Evolutionary conservation across 2,113 vertebrate species (phyloP).

Genomic region (Hippopotamus amphibius): DNA sequence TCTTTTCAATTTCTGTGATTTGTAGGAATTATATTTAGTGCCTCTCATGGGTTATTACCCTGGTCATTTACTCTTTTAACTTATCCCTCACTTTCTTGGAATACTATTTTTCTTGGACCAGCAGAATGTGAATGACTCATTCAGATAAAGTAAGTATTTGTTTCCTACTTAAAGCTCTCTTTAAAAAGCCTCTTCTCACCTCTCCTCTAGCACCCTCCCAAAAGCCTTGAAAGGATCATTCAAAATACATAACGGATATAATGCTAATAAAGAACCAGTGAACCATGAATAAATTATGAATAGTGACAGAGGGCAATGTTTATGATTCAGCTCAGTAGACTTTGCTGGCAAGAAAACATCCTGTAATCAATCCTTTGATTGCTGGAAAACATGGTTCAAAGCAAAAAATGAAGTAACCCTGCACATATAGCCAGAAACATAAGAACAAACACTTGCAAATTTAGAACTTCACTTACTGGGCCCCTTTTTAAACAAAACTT

Average conservation of each 20-base stretch:
- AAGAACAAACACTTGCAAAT: conserved; percentile 3
- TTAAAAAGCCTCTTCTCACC: background rate
- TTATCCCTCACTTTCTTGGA: background rate
- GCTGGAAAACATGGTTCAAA: conserved; percentile 58
- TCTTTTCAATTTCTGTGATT: conserved; percentile 2
- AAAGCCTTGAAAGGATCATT: conserved; percentile 68
- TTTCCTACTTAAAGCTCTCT: conserved; percentile 32
- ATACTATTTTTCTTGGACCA: background rate
- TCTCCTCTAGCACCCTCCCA: background rate
- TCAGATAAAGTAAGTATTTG: conserved; percentile 24
- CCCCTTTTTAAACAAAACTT: background rate
- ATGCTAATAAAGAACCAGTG: conserved; percentile 43
- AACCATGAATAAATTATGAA: conserved; percentile 78
- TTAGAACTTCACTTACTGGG: background rate
- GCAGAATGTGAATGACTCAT: background rate
- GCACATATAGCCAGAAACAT: background rate
- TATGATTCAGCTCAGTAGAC: conserved; percentile 63
- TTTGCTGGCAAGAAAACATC: conserved; percentile 68
- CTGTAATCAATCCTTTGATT: conserved; percentile 68
- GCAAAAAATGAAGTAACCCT: conserved; percentile 52
- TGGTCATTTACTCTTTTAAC: background rate
- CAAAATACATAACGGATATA: conserved; percentile 49
- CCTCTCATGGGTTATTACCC: background rate
- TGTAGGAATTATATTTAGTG: background rate
- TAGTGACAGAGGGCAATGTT: conserved; percentile 62